Percentiles rank a stretch among this genome's conserved stretches.
Evolutionary conservation across 2,888 invertebrate genomes (phyloP).

Genomic region (Drosophila pseudotalamancana): DNA sequence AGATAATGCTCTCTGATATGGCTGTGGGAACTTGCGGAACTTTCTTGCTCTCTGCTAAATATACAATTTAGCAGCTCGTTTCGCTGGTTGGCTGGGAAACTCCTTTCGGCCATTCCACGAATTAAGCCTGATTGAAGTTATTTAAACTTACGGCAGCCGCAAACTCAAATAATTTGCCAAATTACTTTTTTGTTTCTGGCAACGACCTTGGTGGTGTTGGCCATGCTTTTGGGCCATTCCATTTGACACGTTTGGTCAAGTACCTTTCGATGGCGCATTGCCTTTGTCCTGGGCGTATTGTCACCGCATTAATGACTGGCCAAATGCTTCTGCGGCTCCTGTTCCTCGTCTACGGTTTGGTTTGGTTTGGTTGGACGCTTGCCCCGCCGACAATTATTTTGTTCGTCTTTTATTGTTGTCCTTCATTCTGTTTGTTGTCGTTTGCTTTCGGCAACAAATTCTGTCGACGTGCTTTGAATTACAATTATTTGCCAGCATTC

Average conservation of each 20-base stretch:
- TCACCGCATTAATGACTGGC: conserved; percentile 67
- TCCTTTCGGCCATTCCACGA: neutral
- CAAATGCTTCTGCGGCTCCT: conserved; percentile 9
- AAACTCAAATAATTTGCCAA: conserved; percentile 76
- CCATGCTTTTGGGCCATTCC: conserved; percentile 22
- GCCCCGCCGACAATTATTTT: conserved; percentile 69
- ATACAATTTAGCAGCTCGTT: conserved; percentile 49
- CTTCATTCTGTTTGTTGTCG: conserved; percentile 59
- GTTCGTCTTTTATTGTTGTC: conserved; percentile 70
- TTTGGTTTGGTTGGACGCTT: conserved; percentile 70
- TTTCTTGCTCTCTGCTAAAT: conserved; percentile 51
- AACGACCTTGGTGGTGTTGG: conserved; percentile 52
- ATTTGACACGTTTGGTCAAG: conserved; percentile 72
- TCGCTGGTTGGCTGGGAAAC: conserved; percentile 1
- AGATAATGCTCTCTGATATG: conserved; percentile 51
- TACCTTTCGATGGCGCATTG: conserved; percentile 56
- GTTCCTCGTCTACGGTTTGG: conserved; percentile 8
- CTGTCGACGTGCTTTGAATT: conserved; percentile 73
- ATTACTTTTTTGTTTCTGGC: conserved; percentile 68
- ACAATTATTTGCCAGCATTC: conserved; percentile 61
- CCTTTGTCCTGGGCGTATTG: conserved; percentile 58
- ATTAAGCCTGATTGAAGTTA: conserved; percentile 69
- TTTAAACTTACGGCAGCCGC: conserved; percentile 73
- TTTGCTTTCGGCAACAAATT: conserved; percentile 73
- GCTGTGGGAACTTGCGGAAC: conserved; percentile 49